phyloP scores from a whole-genome alignment of 2,888 invertebrate species.

The Bimastos eiseni region DNA sequence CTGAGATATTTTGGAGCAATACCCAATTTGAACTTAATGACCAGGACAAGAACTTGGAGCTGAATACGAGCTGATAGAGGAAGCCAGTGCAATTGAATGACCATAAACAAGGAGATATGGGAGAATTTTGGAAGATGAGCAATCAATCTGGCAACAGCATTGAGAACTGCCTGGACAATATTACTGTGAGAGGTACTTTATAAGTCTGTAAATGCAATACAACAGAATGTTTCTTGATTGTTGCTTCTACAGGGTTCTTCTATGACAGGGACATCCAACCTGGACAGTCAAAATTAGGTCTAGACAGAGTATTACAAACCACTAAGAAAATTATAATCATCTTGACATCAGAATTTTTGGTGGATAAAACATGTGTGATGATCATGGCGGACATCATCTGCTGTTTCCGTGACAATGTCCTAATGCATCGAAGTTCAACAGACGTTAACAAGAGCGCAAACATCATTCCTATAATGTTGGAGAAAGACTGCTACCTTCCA shows the following conservation, averaged over 20 bases:
- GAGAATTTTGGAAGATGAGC: no score
- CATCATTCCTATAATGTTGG: neutral
- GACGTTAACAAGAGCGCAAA: neutral
- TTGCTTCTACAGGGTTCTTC: neutral
- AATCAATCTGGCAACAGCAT: no score
- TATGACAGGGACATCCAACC: neutral
- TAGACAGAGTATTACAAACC: neutral
- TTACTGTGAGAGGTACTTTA: neutral
- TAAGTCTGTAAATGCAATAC: neutral
- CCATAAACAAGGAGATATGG: no score
- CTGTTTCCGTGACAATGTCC: neutral
- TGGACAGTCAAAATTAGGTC: neutral
- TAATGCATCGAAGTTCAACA: neutral
- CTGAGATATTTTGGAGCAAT: no score
- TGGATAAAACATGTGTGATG: neutral
- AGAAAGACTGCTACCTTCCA: neutral
- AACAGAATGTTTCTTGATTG: neutral
- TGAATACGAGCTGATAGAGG: no score
- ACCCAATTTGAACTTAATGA: no score
- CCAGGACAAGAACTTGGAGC: neutral
- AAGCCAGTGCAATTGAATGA: no score
- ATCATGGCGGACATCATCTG: neutral
- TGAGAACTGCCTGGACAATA: no score
- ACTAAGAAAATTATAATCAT: neutral
- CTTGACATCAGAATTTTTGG: neutral